Percentiles rank a stretch among this genome's conserved stretches.
Evolutionary conservation across 2,113 vertebrate genomes (phyloP).

Genomic region (Oncorhynchus mykiss): DNA sequence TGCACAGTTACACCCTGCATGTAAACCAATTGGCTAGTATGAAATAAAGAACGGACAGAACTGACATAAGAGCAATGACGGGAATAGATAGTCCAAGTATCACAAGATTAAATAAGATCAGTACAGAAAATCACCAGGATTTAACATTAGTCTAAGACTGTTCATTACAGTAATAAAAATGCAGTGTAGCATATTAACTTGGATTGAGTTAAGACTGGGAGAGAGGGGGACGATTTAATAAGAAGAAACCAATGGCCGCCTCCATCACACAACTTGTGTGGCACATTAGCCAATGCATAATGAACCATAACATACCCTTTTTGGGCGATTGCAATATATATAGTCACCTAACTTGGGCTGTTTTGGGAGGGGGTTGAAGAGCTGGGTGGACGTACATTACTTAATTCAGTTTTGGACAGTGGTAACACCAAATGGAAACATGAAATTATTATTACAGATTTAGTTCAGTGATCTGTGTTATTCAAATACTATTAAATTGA

Average conservation of each 20-base stretch:
- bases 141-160: background rate
- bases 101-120: background rate
- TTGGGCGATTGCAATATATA: slow-evolving; percentile 48
- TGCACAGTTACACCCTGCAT: too few species aligned
- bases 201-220: slow-evolving; percentile 44
- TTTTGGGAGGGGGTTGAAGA: slow-evolving; percentile 18
- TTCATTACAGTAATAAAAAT: slow-evolving; percentile 46
- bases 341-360: slow-evolving; percentile 45
- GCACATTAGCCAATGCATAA: slow-evolving; percentile 57
- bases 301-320: slow-evolving; percentile 49
- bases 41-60: background rate
- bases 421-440: too few species aligned
- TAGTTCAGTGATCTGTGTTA: too few species aligned
- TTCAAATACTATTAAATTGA: too few species aligned
- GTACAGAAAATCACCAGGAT: background rate
- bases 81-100: background rate
- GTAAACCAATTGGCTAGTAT: background rate
- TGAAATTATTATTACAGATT: too few species aligned
- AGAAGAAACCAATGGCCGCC: slow-evolving; percentile 61
- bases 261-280: slow-evolving; percentile 54
- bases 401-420: too few species aligned
- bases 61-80: too few species aligned
- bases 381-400: slow-evolving; percentile 17
- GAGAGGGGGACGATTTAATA: slow-evolving; percentile 52
- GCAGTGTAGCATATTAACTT: slow-evolving; percentile 54